These are phyloP conservation scores for Orthonevra nobilis DNA, from an alignment of 2,888 invertebrate genomes.

Conservation along the genomic window DNA sequence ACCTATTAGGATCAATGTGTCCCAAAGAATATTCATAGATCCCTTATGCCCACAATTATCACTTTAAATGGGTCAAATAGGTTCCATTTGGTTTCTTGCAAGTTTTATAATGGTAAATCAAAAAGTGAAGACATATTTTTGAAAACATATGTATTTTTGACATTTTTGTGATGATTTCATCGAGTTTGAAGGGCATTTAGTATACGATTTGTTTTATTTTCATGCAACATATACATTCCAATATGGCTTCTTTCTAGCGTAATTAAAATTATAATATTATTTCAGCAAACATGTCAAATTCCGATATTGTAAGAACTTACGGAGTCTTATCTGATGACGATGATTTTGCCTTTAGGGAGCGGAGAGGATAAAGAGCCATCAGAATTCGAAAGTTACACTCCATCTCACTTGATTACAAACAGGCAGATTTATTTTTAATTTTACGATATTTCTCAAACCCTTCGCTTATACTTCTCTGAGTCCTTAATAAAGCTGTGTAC, in stretches of 20 bases:
- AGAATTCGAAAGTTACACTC: conserved; percentile 8
- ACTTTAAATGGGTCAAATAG: conserved; percentile 17
- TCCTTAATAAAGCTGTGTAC: too few species aligned
- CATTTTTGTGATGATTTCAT: conserved; percentile 3
- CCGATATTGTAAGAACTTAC: neutral
- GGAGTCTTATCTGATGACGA: conserved; percentile 2
- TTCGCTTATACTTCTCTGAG: too few species aligned
- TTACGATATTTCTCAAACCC: too few species aligned
- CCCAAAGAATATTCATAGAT: conserved; percentile 4
- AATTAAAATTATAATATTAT: neutral
- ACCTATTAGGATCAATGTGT: too few species aligned
- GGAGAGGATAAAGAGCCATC: conserved; percentile 7
- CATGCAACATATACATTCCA: neutral
- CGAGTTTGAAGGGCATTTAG: neutral
- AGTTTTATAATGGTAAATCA: neutral
- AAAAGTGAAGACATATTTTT: neutral
- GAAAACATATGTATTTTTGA: neutral
- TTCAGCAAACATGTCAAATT: neutral
- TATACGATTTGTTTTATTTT: conserved; percentile 6
- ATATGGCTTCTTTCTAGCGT: neutral
- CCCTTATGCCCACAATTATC: conserved; percentile 4
- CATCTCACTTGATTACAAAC: too few species aligned
- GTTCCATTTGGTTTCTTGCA: conserved; percentile 16
- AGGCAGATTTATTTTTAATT: too few species aligned
- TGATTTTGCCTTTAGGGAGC: neutral